Evolutionary conservation across 2,888 invertebrate species (phyloP).

Genomic region (Meliscaeva auricollis): DNA sequence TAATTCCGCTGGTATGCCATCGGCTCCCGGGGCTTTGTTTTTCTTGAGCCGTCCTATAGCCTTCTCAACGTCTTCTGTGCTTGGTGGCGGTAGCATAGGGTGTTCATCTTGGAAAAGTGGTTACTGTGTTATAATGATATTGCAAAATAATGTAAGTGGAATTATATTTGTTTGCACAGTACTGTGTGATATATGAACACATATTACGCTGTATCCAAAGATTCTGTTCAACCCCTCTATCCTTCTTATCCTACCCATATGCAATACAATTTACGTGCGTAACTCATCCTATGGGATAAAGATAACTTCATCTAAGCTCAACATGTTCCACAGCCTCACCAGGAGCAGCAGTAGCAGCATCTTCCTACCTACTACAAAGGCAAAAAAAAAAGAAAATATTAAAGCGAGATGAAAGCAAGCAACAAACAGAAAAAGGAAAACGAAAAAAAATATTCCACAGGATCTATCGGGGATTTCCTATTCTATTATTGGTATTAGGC

Average conservation of each 20-base stretch:
- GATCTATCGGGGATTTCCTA: slow-evolving; percentile 84
- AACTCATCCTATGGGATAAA: slow-evolving; percentile 72
- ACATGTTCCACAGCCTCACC: slow-evolving; percentile 61
- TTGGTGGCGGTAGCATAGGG: too few species aligned
- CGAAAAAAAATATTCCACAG: slow-evolving; percentile 74
- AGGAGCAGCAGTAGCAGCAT: not conserved
- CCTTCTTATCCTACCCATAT: slow-evolving; percentile 11
- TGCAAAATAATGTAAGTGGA: too few species aligned
- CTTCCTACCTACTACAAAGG: not conserved
- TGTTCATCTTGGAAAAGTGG: too few species aligned
- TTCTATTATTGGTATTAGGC: slow-evolving; percentile 85
- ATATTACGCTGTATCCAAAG: slow-evolving; percentile 43
- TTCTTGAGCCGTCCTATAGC: too few species aligned
- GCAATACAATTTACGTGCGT: slow-evolving; percentile 74
- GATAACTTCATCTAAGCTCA: slow-evolving; percentile 76
- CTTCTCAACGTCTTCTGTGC: too few species aligned
- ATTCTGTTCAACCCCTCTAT: slow-evolving; percentile 11
- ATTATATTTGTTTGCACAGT: too few species aligned
- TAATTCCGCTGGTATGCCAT: too few species aligned
- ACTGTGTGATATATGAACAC: slow-evolving; percentile 16
- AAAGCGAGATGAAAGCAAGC: slow-evolving; percentile 3
- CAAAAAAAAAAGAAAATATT: slow-evolving; percentile 19
- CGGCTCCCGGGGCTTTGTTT: too few species aligned
- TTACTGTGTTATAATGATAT: too few species aligned
- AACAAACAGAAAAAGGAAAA: slow-evolving; percentile 6